These are phyloP conservation scores for Simalia tracyae DNA, from an alignment of 2,797 vertebrate species.

Conservation along the genomic window DNA sequence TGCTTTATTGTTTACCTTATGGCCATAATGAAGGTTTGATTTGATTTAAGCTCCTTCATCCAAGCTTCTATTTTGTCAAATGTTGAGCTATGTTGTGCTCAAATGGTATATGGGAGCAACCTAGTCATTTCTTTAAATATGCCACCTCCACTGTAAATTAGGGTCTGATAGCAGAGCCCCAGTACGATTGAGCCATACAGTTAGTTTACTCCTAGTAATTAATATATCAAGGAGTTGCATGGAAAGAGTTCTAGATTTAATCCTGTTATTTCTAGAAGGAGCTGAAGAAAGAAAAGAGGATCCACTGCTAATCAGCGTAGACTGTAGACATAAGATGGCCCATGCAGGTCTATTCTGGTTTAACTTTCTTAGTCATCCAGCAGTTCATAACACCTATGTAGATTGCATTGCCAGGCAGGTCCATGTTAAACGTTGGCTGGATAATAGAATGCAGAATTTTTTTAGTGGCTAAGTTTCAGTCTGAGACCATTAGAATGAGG, in stretches of 20 bases:
- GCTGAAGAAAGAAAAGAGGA: not conserved
- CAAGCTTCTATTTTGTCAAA: not conserved
- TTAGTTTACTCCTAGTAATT: not conserved
- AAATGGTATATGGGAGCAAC: not conserved
- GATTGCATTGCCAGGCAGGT: not conserved
- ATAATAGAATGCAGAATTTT: not conserved
- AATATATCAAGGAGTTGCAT: not conserved
- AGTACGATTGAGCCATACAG: not conserved
- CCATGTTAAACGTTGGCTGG: not conserved
- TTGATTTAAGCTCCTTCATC: not conserved
- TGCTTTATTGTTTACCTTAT: not conserved
- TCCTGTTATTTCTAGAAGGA: not conserved
- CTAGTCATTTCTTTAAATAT: not conserved
- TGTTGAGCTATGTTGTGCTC: not conserved
- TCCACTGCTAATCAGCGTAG: not conserved
- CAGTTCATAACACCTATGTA: not conserved
- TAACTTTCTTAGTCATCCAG: not conserved
- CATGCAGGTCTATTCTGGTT: not conserved
- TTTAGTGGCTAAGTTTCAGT: not conserved
- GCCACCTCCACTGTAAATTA: not conserved
- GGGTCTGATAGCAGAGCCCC: not conserved
- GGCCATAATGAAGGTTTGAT: not conserved
- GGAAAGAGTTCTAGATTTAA: not conserved
- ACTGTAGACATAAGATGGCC: not conserved
- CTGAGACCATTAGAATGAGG: not conserved